phyloP scores from a whole-genome alignment of 2,113 vertebrate genomes.

The Seriola rivoliana region DNA sequence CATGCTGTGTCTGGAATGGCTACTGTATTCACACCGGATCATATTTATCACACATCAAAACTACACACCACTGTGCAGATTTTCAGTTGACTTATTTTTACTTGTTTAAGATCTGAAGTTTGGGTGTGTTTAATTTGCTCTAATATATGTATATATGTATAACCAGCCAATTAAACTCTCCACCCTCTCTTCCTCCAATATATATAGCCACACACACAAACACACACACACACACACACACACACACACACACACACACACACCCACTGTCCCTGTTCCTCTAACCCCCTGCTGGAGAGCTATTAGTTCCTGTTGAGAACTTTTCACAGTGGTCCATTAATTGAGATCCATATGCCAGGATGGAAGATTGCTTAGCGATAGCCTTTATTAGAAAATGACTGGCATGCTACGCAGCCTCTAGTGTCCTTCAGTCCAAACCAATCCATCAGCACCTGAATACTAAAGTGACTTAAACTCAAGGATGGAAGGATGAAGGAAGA shows the following conservation, averaged over 20 bases:
- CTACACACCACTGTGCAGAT: background rate
- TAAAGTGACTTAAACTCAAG: slow-evolving; percentile 26
- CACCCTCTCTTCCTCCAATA: background rate
- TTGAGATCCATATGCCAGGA: slow-evolving; percentile 32
- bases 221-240: no score
- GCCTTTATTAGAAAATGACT: slow-evolving; percentile 55
- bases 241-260: background rate
- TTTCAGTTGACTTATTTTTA: background rate
- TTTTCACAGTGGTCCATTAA: slow-evolving; percentile 40
- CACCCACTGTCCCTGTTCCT: background rate
- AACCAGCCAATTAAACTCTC: background rate
- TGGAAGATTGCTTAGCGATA: slow-evolving; percentile 25
- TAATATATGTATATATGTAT: background rate
- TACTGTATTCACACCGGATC: background rate
- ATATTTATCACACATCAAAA: background rate
- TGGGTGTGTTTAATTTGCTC: background rate
- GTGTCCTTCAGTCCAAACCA: slow-evolving; percentile 48
- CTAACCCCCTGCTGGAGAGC: slow-evolving; percentile 14
- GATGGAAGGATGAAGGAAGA: slow-evolving; percentile 9
- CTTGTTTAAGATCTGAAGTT: background rate
- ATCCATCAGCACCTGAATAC: slow-evolving; percentile 43
- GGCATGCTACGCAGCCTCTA: slow-evolving; percentile 27
- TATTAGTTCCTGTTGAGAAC: slow-evolving; percentile 31
- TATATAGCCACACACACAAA: slow-evolving; percentile 12
- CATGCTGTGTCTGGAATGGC: background rate